A percentile compares a stretch with the other conserved stretches of the same genome.
Conservation (phyloP, 2,113 vertebrate genomes). For the Pyxicephalus adspersus region DNA sequence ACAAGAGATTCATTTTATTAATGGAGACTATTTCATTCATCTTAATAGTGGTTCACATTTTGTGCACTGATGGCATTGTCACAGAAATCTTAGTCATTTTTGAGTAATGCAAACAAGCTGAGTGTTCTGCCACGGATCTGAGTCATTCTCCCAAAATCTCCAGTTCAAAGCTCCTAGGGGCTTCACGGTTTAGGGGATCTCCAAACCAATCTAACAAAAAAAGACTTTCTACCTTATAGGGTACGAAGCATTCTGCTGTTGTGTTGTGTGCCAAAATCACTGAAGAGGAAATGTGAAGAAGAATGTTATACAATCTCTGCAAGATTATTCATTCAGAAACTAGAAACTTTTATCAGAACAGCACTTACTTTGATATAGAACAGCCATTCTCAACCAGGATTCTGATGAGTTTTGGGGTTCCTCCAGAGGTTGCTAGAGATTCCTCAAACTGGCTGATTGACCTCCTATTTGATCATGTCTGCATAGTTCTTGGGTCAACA, state of each 20-base stretch:
- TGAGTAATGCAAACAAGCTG: background rate
- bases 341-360: too few species aligned
- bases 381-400: too few species aligned
- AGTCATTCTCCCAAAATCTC: background rate
- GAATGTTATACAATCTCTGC: background rate
- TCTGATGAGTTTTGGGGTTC: too few species aligned
- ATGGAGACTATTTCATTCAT: background rate
- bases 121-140: slow-evolving; percentile 2
- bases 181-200: slow-evolving; percentile 22
- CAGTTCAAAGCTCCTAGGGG: background rate
- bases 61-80: background rate
- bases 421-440: too few species aligned
- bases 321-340: too few species aligned
- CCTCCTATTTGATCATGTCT: too few species aligned
- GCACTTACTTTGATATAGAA: too few species aligned
- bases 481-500: too few species aligned
- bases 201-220: background rate
- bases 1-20: background rate
- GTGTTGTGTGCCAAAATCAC: background rate
- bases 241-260: background rate
- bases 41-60: background rate
- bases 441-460: too few species aligned
- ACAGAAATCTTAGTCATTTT: slow-evolving; percentile 14
- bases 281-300: background rate
- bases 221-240: slow-evolving; percentile 33